Evolutionary conservation across 2,113 vertebrate species (phyloP).

Genomic region (Salvator merianae): DNA sequence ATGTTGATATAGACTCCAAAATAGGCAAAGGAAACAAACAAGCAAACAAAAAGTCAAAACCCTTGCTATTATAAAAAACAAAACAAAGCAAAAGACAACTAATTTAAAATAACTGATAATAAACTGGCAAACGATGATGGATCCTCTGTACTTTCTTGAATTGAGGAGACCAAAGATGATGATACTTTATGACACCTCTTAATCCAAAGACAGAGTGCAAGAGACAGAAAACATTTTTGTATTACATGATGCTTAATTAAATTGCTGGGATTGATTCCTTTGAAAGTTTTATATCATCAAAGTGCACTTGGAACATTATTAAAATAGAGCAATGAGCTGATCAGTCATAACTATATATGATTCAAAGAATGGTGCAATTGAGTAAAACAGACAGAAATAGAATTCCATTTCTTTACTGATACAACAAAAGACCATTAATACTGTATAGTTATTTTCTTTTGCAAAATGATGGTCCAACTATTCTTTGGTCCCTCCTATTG

Average conservation of each 20-base stretch:
- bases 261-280: conserved; percentile 8
- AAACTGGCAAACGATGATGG: neutral
- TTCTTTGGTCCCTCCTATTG: neutral
- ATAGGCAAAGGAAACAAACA: neutral
- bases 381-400: conserved; percentile 26
- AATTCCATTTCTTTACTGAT: neutral
- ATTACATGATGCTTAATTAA: conserved; percentile 40
- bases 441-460: neutral
- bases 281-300: conserved; percentile 1
- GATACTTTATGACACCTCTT: neutral
- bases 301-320: conserved; percentile 31
- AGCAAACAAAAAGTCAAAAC: too few relatives aligned
- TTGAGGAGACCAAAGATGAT: neutral
- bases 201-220: conserved; percentile 18
- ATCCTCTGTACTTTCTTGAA: neutral
- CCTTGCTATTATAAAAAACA: neutral
- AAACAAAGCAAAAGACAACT: too few relatives aligned
- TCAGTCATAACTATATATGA: conserved; percentile 8
- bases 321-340: conserved; percentile 16
- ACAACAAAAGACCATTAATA: neutral
- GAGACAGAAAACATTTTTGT: neutral
- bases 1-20: neutral
- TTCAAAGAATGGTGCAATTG: conserved; percentile 27
- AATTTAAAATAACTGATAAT: conserved; percentile 22
- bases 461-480: neutral